Evolutionary conservation across 1,140 invertebrate genomes (phyloP).

Genomic region (Apis mellifera): DNA sequence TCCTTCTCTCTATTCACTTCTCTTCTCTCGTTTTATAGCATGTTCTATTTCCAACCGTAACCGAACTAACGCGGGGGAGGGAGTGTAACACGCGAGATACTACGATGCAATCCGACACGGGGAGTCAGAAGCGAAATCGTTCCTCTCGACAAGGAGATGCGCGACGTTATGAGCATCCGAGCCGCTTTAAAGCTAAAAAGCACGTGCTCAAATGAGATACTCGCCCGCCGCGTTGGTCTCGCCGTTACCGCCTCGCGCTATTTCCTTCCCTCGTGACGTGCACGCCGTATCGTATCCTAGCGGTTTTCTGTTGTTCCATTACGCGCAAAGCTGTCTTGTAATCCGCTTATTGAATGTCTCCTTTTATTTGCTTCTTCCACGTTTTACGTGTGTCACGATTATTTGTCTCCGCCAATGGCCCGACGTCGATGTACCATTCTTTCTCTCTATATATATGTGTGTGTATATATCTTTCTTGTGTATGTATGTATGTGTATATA

Average conservation of each 20-base stretch:
- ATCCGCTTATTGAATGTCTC: slow-evolving; percentile 57
- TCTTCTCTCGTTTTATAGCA: neutral
- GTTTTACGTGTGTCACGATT: slow-evolving; percentile 25
- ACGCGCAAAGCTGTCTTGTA: slow-evolving; percentile 55
- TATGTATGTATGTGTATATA: neutral
- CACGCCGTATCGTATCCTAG: slow-evolving; percentile 23
- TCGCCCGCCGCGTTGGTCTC: neutral
- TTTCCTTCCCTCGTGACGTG: slow-evolving; percentile 53
- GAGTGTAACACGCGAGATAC: neutral
- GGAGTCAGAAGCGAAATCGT: neutral
- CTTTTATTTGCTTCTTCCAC: slow-evolving; percentile 44
- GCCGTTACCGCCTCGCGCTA: slow-evolving; percentile 36
- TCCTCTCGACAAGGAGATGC: neutral
- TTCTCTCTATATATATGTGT: slow-evolving; percentile 5
- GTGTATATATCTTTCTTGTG: neutral
- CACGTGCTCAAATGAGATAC: slow-evolving; percentile 4
- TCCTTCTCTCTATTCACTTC: neutral
- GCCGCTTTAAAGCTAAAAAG: slow-evolving; percentile 8
- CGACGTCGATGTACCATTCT: neutral
- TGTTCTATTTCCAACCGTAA: slow-evolving; percentile 3
- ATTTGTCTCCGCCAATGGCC: neutral
- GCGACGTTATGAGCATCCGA: slow-evolving; percentile 1
- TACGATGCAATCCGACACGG: no score
- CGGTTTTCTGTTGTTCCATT: slow-evolving; percentile 51
- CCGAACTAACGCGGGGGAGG: neutral